Percentiles rank a stretch among this genome's conserved stretches.
phyloP scores from a whole-genome alignment of 2,797 vertebrate species.

The Tamandua tetradactyla region DNA sequence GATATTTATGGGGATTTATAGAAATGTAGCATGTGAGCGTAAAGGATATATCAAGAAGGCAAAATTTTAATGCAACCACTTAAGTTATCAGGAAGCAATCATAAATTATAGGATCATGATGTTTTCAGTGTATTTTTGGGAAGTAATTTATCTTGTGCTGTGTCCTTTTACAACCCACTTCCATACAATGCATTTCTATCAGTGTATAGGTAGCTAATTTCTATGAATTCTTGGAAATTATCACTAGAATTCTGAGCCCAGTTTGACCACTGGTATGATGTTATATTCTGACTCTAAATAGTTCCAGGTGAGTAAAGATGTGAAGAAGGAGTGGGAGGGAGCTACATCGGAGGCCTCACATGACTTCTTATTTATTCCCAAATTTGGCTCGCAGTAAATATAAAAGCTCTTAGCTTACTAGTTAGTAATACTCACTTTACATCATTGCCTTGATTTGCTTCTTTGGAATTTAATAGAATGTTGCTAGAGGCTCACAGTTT shows the following conservation, averaged over 20 bases:
- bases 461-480: slow-evolving; percentile 14
- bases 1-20: not conserved
- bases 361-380: slow-evolving; percentile 18
- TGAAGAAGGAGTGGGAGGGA: not conserved
- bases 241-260: not conserved
- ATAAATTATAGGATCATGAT: not conserved
- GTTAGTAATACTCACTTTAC: not conserved
- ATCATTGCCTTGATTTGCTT: slow-evolving; percentile 25
- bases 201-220: not conserved
- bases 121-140: not conserved
- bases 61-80: not conserved
- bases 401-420: not conserved
- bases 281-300: not conserved
- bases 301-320: not conserved
- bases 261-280: not conserved
- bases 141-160: not conserved
- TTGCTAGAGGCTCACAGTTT: slow-evolving; percentile 12
- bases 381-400: not conserved
- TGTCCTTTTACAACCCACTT: not conserved
- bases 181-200: not conserved
- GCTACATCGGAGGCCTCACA: not conserved
- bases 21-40: not conserved
- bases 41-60: not conserved
- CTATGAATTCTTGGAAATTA: not conserved
- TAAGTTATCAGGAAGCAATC: not conserved